Evolutionary conservation across 2,888 invertebrate species (phyloP), one percentile per base, ranked within the genome.

Genomic region (Chorisops tibialis): DNA sequence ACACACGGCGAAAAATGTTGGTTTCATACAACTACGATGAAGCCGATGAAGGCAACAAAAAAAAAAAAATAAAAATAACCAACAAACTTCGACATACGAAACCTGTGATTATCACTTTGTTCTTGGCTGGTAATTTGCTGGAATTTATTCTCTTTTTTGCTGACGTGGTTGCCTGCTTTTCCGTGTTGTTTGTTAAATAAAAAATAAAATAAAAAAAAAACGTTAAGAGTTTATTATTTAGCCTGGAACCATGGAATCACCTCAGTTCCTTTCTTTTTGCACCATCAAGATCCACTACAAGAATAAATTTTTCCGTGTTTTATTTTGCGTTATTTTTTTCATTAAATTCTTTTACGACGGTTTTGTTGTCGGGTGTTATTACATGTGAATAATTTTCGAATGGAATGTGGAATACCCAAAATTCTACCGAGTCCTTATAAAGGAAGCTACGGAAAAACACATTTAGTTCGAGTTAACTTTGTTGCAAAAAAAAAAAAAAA

Each of bases 81-180:
- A 43, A 43, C 43, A 16, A 16, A 43, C 30, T 30, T 30, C 5
- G 51, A 51, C 51, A 61, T 22, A 37, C 61, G 51, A 61, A 61
- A 61, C 61, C 61, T 52, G 61, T 61, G 56, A 61, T 61, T 61
- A 61, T 61, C 61, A 61, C 61, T 61, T 61, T 54, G 61, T 61
- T 54, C 16, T 61, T 61, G 51, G 39, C 37, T 38, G 45, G 52
- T 61, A 61, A 54, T 61, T 52, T 61, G 38, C 47, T 35, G 21
- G 54, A 38, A 47, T 38, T 61, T 61, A 54, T 54, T 14, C 43
- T 61, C 54, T 14, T 41, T 41, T 41, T 41, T 41, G 2, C 5
- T 41, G n/a, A 11, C 12, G 7, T 41, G 6, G 1, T 30, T 30
- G 30, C 1, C 9, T 30, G 30, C 7, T 30, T 30, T 30, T 30